Percentiles rank a stretch among this genome's conserved stretches.
Conservation (phyloP, 2,797 vertebrate species). For the Novumbra hubbsi region DNA sequence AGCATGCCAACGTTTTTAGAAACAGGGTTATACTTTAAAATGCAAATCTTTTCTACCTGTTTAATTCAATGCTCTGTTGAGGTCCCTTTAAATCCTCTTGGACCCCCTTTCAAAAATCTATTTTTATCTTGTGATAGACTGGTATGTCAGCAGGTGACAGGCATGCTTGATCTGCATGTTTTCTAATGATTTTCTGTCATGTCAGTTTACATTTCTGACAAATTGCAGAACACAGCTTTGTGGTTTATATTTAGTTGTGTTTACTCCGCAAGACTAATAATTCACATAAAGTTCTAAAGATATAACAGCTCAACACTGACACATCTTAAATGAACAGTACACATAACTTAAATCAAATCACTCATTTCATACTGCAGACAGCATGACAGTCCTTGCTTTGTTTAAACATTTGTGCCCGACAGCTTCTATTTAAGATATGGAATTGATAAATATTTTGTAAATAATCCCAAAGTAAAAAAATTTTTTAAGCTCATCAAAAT, state of each 20-base stretch:
- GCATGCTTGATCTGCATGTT: neutral
- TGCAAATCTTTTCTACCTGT: conserved; percentile 66
- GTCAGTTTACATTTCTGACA: neutral
- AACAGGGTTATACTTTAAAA: conserved; percentile 56
- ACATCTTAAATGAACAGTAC: neutral
- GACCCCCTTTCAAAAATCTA: conserved; percentile 16
- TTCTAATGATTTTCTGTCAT: neutral
- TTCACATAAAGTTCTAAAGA: neutral
- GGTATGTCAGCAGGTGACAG: conserved; percentile 18
- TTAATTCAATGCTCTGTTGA: conserved; percentile 60
- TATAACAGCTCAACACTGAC: neutral
- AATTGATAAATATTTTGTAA: too few species aligned
- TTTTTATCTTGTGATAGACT: conserved; percentile 17
- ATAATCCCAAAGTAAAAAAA: too few species aligned
- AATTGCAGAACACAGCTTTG: neutral
- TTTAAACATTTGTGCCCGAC: too few species aligned
- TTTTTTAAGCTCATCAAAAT: too few species aligned
- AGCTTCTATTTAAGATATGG: too few species aligned
- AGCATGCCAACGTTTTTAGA: too few species aligned
- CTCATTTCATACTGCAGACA: too few species aligned
- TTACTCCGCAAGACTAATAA: neutral
- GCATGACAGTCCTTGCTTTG: too few species aligned
- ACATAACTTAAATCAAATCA: too few species aligned
- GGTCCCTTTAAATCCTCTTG: conserved; percentile 44
- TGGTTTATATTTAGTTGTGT: neutral